Conservation (phyloP, 2,113 vertebrate genomes). For the Procavia capensis region DNA sequence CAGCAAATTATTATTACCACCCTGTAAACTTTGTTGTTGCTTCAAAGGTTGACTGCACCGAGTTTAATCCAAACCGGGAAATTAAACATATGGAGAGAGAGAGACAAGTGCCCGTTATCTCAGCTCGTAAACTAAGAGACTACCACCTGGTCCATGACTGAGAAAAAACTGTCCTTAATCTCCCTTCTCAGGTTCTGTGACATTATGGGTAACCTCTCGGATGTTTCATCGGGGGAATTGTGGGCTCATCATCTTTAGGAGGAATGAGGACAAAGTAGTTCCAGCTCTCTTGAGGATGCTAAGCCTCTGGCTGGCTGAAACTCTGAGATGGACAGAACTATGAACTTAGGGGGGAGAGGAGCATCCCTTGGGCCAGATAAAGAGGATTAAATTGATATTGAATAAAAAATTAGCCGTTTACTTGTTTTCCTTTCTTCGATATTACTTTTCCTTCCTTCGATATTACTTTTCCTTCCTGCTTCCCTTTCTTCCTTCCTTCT, state of each 20-base stretch:
- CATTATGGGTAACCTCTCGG: background rate
- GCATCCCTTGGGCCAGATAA: background rate
- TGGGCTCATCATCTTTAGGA: background rate
- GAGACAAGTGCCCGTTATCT: background rate
- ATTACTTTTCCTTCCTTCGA: background rate
- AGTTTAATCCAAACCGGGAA: background rate
- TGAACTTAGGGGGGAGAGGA: background rate
- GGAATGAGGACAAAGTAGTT: background rate
- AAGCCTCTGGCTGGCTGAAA: background rate
- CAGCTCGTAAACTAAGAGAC: background rate
- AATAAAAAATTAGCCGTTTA: background rate
- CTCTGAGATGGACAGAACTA: background rate
- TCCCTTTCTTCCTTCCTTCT: background rate
- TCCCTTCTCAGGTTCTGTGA: background rate
- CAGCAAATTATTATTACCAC: too few species aligned
- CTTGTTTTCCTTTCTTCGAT: too few species aligned
- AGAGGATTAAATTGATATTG: background rate
- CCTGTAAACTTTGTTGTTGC: background rate
- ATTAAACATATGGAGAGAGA: background rate
- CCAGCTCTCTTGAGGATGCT: background rate
- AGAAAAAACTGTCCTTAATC: background rate
- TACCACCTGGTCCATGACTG: background rate
- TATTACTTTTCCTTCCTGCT: background rate
- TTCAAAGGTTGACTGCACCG: background rate
- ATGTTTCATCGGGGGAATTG: background rate